A percentile compares a stretch with the other conserved stretches of the same genome.
Conservation (phyloP, 2,888 invertebrate species). For the Cheilosia pagana region DNA sequence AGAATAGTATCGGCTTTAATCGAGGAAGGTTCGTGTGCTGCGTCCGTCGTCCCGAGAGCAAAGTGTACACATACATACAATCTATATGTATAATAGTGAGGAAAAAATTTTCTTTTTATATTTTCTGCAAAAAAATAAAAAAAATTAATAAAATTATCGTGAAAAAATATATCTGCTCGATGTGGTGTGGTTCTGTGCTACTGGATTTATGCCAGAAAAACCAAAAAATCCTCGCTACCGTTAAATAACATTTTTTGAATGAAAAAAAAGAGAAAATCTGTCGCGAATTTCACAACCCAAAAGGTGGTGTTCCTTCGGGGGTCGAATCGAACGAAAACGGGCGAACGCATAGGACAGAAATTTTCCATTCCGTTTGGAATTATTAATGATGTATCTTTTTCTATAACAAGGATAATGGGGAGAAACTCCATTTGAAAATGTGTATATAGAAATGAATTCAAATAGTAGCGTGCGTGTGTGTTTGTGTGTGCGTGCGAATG, state of each 20-base stretch:
- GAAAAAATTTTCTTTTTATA: constrained; percentile 65
- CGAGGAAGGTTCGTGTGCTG: constrained; percentile 83
- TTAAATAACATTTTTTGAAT: constrained; percentile 64
- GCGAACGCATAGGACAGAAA: constrained; percentile 14
- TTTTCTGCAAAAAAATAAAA: constrained; percentile 58
- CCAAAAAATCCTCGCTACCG: constrained; percentile 57
- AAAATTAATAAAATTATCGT: constrained; percentile 13
- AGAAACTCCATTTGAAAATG: constrained; percentile 68
- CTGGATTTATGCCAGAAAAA: constrained; percentile 66
- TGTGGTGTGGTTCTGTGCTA: constrained; percentile 33
- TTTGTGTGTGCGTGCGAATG: constrained; percentile 47
- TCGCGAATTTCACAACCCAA: constrained; percentile 41
- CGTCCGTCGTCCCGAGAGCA: constrained; percentile 78
- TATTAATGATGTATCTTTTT: constrained; percentile 67
- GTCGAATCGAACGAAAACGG: constrained; percentile 4
- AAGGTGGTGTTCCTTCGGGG: constrained; percentile 31
- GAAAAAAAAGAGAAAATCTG: constrained; percentile 18
- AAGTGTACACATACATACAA: constrained; percentile 77
- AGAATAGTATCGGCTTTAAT: constrained; percentile 83
- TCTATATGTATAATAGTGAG: constrained; percentile 78
- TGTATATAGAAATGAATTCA: constrained; percentile 75
- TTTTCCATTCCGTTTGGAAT: constrained; percentile 43
- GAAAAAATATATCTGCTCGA: constrained; percentile 36
- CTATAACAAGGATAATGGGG: constrained; percentile 71
- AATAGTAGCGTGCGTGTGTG: constrained; percentile 40